phyloP scores from a whole-genome alignment of 2,797 vertebrate genomes.

The Holocentrus rufus region DNA sequence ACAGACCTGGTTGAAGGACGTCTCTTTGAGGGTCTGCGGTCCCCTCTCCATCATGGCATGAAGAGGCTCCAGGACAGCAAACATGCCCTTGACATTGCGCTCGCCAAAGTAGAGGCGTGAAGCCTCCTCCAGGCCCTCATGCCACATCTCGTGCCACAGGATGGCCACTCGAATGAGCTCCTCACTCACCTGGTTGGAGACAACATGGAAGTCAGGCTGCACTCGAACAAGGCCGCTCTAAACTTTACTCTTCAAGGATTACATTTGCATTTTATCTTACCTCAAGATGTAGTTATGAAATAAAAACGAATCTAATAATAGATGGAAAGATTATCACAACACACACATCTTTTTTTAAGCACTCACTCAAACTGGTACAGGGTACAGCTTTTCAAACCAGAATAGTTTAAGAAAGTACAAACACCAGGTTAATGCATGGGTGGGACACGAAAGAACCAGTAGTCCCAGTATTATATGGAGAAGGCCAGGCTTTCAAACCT shows the following conservation, averaged over 20 bases:
- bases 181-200: conserved; percentile 89
- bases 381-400: no score
- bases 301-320: not conserved
- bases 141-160: conserved; percentile 99
- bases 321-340: not conserved
- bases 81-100: conserved; percentile 99
- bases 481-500: no score
- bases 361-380: no score
- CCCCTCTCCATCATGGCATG: conserved; percentile 99
- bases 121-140: conserved; percentile 96
- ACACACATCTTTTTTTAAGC: no score
- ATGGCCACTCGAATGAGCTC: conserved; percentile 98
- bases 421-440: no score
- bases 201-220: not conserved
- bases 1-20: conserved; percentile 96
- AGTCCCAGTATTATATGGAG: no score
- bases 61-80: conserved; percentile 96
- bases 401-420: no score
- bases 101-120: conserved; percentile 98
- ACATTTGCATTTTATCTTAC: not conserved
- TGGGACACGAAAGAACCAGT: no score
- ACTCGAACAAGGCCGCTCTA: no score
- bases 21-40: conserved; percentile 98
- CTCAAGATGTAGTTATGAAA: not conserved
- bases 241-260: not conserved